Percentiles rank a stretch among this genome's conserved stretches.
Evolutionary conservation across 2,888 invertebrate species (phyloP).

Genomic region (Hypercompe scribonia): DNA sequence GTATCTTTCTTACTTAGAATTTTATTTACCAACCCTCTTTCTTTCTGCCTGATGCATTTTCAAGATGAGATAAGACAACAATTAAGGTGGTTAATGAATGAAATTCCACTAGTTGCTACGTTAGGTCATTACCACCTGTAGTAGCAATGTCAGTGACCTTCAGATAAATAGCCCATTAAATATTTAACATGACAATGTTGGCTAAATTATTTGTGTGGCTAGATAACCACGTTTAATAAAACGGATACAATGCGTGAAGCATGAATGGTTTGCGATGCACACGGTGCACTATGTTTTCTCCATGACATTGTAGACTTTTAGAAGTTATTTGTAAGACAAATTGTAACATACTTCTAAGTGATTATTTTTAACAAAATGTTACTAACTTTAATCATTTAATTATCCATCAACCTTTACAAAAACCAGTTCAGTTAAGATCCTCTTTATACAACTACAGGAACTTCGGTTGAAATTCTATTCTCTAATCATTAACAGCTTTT

Average conservation of each 20-base stretch:
- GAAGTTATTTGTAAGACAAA: background rate
- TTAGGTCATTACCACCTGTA: background rate
- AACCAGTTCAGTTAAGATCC: too few species aligned
- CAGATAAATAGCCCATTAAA: slow-evolving; percentile 1
- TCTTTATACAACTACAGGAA: too few species aligned
- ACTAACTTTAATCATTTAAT: too few species aligned
- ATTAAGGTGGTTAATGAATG: background rate
- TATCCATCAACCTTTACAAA: too few species aligned
- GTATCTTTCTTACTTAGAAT: background rate
- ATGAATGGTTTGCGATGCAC: background rate
- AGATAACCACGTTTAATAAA: background rate
- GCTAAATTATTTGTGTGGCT: background rate
- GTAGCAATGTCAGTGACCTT: slow-evolving; percentile 4
- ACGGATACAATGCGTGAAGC: background rate
- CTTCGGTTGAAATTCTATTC: too few species aligned
- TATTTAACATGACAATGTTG: slow-evolving; percentile 9
- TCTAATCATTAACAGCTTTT: too few species aligned
- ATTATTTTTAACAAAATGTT: background rate
- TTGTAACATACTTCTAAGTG: background rate
- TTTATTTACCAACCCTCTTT: background rate
- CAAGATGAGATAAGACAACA: background rate
- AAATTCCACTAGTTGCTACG: background rate
- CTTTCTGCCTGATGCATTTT: background rate
- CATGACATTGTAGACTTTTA: background rate
- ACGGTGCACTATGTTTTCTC: background rate